These are phyloP conservation scores for Callosobruchus maculatus DNA, from an alignment of 2,888 invertebrate species.

Conservation along the genomic window DNA sequence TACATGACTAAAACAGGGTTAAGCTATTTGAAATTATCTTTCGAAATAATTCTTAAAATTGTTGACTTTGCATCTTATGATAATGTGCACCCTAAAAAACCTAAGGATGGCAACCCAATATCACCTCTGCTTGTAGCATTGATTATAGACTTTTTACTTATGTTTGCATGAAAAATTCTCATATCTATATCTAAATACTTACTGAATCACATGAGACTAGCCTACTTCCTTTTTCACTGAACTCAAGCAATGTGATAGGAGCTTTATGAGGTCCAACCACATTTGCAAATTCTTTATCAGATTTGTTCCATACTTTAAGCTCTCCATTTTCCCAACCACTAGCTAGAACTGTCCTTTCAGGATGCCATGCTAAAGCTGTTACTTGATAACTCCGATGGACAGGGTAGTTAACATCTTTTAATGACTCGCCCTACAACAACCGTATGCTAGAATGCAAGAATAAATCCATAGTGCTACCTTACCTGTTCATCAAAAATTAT, in stretches of 20 bases:
- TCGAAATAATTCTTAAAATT: too few species aligned
- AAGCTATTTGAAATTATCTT: too few species aligned
- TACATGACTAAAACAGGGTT: too few species aligned
- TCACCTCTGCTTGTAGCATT: too few species aligned
- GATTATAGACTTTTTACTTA: too few species aligned
- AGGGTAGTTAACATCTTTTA: conserved; percentile 73
- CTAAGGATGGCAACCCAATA: too few species aligned
- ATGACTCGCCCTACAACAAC: conserved; percentile 64
- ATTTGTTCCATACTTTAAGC: conserved; percentile 78
- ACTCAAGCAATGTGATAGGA: conserved; percentile 62
- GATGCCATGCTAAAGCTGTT: conserved; percentile 86
- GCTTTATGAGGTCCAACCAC: conserved; percentile 67
- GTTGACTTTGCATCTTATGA: too few species aligned
- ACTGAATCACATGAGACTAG: conserved; percentile 83
- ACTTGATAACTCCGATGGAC: conserved; percentile 75
- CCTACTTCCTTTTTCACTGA: conserved; percentile 79
- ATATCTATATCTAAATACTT: conserved; percentile 30
- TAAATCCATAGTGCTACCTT: conserved; percentile 34
- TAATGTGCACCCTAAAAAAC: too few species aligned
- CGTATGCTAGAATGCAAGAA: background rate
- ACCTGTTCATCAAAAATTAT: conserved; percentile 85
- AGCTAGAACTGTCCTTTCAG: conserved; percentile 73
- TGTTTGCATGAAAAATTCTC: too few species aligned
- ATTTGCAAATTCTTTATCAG: conserved; percentile 61
- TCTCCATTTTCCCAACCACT: conserved; percentile 94